These are phyloP conservation scores for Apodemus speciosus DNA, from an alignment of 2,113 vertebrate species.

Conservation along the genomic window DNA sequence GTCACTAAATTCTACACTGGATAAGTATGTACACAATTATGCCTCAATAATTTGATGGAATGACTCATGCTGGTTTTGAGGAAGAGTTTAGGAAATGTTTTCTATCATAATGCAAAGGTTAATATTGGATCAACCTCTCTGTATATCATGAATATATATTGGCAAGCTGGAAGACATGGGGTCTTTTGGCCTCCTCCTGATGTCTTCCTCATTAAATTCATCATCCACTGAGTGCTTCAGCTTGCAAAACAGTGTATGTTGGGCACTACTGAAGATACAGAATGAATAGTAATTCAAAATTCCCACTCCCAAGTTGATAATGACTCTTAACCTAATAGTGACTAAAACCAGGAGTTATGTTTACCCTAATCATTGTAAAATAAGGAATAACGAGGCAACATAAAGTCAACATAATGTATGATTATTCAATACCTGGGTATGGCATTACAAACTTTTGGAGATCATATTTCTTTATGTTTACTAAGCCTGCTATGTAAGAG, in stretches of 20 bases:
- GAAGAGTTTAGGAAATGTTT: constrained; percentile 31
- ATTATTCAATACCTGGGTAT: background rate
- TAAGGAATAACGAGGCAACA: constrained; percentile 8
- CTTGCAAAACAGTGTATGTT: background rate
- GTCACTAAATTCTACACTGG: background rate
- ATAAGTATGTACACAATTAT: background rate
- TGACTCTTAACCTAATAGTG: background rate
- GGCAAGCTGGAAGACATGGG: background rate
- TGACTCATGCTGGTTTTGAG: constrained; percentile 2
- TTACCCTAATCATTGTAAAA: constrained; percentile 40
- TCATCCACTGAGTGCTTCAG: background rate
- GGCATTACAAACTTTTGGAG: background rate
- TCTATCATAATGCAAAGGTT: background rate
- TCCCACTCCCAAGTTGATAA: background rate
- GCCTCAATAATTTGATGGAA: constrained; percentile 5
- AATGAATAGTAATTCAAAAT: constrained; percentile 59
- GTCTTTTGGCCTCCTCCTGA: background rate
- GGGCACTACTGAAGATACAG: constrained; percentile 8
- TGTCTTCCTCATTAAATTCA: constrained; percentile 24
- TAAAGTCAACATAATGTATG: background rate
- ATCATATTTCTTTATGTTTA: background rate
- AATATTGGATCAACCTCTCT: background rate
- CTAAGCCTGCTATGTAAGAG: background rate
- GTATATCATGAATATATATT: background rate
- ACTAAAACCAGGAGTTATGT: background rate